Percentiles rank a stretch among this genome's conserved stretches.
These are phyloP conservation scores for Drosophila lowei DNA, from an alignment of 1,140 invertebrate species.

Conservation along the genomic window DNA sequence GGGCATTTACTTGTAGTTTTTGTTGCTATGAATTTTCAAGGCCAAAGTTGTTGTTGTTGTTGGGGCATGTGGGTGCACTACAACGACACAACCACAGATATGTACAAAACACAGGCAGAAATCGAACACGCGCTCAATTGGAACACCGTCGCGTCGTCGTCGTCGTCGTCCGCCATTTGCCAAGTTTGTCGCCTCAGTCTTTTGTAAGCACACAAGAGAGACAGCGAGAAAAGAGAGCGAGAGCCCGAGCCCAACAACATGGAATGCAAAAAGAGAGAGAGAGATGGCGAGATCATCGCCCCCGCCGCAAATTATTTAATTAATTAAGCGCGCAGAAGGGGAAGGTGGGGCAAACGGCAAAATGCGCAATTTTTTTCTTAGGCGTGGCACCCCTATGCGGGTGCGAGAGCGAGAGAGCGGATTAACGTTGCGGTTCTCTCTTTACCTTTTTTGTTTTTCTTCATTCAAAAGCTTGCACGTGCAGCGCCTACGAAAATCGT, in stretches of 20 bases:
- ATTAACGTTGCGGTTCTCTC: conserved; percentile 12
- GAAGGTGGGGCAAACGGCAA: background rate
- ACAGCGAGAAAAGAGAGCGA: conserved; percentile 1
- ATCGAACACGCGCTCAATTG: conserved; percentile 34
- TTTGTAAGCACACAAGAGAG: conserved; percentile 39
- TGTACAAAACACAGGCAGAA: background rate
- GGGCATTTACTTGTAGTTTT: conserved; percentile 9
- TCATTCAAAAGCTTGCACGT: conserved; percentile 55
- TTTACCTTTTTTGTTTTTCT: conserved; percentile 10
- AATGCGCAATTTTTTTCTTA: conserved; percentile 48
- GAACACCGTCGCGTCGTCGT: conserved; percentile 23
- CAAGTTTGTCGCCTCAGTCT: conserved; percentile 76
- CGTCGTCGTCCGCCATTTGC: conserved; percentile 35
- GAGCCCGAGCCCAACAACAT: conserved; percentile 3
- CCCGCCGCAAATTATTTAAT: conserved; percentile 43
- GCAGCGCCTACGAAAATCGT: conserved; percentile 65
- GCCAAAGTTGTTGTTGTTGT: conserved; percentile 30
- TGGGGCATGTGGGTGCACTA: conserved; percentile 50
- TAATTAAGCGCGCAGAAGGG: conserved; percentile 33
- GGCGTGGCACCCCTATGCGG: conserved; percentile 24
- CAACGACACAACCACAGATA: conserved; percentile 10
- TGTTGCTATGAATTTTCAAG: conserved; percentile 42
- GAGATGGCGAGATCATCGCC: conserved; percentile 34
- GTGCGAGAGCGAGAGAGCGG: background rate
- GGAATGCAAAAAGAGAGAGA: conserved; percentile 11